Evolutionary conservation across 2,113 vertebrate genomes (phyloP).

Genomic region (Aegithalos caudatus): DNA sequence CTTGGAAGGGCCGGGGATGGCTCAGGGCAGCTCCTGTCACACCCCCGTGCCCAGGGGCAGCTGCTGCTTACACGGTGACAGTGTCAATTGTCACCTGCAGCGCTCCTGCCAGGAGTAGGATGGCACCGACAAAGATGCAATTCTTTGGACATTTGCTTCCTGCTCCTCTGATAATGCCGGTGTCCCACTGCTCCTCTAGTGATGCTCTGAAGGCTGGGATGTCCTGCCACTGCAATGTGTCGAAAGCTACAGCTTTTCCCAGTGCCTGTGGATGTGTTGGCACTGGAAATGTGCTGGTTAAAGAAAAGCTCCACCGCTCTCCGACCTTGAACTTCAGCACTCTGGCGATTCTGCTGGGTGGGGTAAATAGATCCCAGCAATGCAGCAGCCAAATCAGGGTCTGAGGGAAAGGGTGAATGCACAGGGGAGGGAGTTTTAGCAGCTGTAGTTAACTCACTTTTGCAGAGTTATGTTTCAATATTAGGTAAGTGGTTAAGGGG

Average conservation of each 20-base stretch:
- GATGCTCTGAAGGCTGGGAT: background rate
- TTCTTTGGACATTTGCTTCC: background rate
- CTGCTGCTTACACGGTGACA: background rate
- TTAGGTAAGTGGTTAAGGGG: background rate
- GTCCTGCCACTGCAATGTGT: rapidly evolving
- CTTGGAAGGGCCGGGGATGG: background rate
- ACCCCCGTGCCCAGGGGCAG: background rate
- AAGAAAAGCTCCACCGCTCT: rapidly evolving
- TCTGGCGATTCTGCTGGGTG: background rate
- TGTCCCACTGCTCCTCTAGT: background rate
- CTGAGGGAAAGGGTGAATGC: background rate
- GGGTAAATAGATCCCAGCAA: background rate
- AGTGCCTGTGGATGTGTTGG: rapidly evolving
- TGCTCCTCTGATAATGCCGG: background rate
- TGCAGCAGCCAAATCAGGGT: background rate
- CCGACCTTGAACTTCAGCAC: background rate
- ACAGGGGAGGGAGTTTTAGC: background rate
- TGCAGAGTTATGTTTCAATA: background rate
- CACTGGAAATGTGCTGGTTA: background rate
- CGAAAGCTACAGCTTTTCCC: background rate
- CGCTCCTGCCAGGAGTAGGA: background rate
- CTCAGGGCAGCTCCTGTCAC: background rate
- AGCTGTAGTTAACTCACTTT: background rate
- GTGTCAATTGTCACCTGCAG: constrained; percentile 14
- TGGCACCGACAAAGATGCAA: background rate